Percentiles rank a stretch among this genome's conserved stretches.
These are phyloP conservation scores for Oligia strigilis DNA, from an alignment of 2,888 invertebrate species.

Conservation along the genomic window DNA sequence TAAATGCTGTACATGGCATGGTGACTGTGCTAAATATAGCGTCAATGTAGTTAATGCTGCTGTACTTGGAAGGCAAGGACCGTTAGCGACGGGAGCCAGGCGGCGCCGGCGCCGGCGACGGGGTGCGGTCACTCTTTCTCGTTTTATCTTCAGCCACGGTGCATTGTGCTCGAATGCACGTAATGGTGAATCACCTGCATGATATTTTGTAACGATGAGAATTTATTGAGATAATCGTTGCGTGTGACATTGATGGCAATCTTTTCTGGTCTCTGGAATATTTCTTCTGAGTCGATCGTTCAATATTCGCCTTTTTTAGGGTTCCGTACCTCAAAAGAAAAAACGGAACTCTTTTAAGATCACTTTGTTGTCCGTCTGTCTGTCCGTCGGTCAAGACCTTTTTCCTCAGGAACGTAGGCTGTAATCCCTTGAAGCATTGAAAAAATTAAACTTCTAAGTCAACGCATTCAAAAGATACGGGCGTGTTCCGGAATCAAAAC, in stretches of 20 bases:
- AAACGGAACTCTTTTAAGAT: no score
- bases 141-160: slow-evolving; percentile 56
- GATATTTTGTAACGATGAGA: slow-evolving; percentile 54
- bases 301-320: neutral
- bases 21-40: slow-evolving; percentile 80
- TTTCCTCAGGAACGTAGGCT: no score
- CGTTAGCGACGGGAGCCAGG: slow-evolving; percentile 82
- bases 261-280: slow-evolving; percentile 3
- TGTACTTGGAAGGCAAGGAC: slow-evolving; percentile 83
- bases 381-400: no score
- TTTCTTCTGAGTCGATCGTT: neutral
- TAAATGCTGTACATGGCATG: slow-evolving; percentile 58
- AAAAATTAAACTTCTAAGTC: no score
- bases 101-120: slow-evolving; percentile 72
- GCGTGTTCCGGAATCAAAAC: no score
- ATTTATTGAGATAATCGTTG: slow-evolving; percentile 34
- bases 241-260: slow-evolving; percentile 16
- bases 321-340: no score
- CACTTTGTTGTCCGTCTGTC: no score
- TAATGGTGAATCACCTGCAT: slow-evolving; percentile 60
- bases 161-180: slow-evolving; percentile 55
- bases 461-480: no score
- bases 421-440: no score
- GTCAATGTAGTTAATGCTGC: slow-evolving; percentile 75
- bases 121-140: slow-evolving; percentile 77